Evolutionary conservation across 2,888 invertebrate species (phyloP).

Genomic region (Rhamphomyia laevipes): DNA sequence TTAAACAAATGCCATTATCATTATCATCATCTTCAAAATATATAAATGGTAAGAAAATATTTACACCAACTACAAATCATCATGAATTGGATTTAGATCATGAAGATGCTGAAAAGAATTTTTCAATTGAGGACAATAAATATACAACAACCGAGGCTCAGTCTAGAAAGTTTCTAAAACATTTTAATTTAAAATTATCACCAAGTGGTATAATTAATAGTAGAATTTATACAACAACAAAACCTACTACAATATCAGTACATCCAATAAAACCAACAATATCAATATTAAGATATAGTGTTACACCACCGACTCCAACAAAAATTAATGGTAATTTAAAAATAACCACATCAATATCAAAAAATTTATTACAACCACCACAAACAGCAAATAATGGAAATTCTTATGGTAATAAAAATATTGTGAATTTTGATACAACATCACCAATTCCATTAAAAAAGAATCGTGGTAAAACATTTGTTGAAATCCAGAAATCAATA

Average conservation of each 20-base stretch:
- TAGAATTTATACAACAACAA: background rate
- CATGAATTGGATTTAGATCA: conserved; percentile 23
- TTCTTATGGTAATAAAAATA: background rate
- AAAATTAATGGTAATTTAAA: conserved; percentile 9
- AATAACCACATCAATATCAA: conserved; percentile 40
- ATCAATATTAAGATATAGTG: conserved; percentile 8
- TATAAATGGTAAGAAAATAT: background rate
- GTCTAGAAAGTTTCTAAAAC: conserved; percentile 30
- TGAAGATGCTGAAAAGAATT: conserved; percentile 21
- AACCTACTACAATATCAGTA: background rate
- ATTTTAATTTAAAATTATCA: conserved; percentile 16
- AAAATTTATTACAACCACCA: conserved; percentile 48
- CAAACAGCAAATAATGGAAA: conserved; percentile 17
- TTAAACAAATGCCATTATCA: background rate
- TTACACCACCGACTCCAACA: conserved; percentile 3
- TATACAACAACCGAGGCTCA: conserved; percentile 24
- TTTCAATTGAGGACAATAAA: conserved; percentile 11
- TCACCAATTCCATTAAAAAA: background rate
- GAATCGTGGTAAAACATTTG: conserved; percentile 38
- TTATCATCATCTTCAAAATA: background rate
- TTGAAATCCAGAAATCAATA: conserved; percentile 54
- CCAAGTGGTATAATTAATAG: too few species aligned
- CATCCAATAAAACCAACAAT: conserved; percentile 1
- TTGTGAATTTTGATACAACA: background rate
- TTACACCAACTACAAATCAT: conserved; percentile 8